Percentiles rank a stretch among this genome's conserved stretches.
Evolutionary conservation across 1,140 invertebrate species (phyloP).

Genomic region (Drosophila yakuba): DNA sequence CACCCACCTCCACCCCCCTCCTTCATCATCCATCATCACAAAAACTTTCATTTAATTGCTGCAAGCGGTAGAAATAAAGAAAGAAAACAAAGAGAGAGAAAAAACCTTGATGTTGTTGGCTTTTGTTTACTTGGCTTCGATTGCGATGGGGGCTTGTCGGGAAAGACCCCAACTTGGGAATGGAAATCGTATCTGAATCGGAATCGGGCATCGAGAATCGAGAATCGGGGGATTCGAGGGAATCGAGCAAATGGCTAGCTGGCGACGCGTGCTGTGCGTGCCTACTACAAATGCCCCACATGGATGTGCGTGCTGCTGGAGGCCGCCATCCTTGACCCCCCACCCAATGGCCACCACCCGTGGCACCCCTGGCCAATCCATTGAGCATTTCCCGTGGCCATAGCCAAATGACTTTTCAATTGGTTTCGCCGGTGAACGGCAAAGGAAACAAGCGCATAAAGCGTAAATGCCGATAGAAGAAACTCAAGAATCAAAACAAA

Average conservation of each 20-base stretch:
- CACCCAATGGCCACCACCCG: neutral
- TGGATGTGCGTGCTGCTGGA: slow-evolving; percentile 57
- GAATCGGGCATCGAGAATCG: slow-evolving; percentile 25
- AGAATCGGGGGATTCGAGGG: neutral
- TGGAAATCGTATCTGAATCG: slow-evolving; percentile 42
- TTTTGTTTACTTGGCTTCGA: slow-evolving; percentile 81
- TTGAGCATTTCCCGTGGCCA: slow-evolving; percentile 32
- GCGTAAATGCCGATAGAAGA: slow-evolving; percentile 69
- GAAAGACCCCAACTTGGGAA: slow-evolving; percentile 37
- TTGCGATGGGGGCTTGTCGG: slow-evolving; percentile 41
- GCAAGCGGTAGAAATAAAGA: slow-evolving; percentile 52
- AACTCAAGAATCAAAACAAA: slow-evolving; percentile 78
- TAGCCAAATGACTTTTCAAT: slow-evolving; percentile 77
- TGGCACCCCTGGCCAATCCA: slow-evolving; percentile 29
- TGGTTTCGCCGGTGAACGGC: slow-evolving; percentile 66
- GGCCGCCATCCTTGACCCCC: neutral
- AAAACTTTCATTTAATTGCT: slow-evolving; percentile 82
- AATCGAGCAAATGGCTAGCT: slow-evolving; percentile 20
- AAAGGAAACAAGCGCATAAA: slow-evolving; percentile 65
- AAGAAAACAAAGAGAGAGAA: slow-evolving; percentile 43
- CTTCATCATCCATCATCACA: slow-evolving; percentile 59
- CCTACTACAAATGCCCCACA: slow-evolving; percentile 54
- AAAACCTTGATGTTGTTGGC: slow-evolving; percentile 66
- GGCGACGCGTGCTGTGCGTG: slow-evolving; percentile 72
- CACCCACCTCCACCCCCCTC: neutral